Conservation (phyloP, 2,888 invertebrate species). For the Pheosia gnoma region DNA sequence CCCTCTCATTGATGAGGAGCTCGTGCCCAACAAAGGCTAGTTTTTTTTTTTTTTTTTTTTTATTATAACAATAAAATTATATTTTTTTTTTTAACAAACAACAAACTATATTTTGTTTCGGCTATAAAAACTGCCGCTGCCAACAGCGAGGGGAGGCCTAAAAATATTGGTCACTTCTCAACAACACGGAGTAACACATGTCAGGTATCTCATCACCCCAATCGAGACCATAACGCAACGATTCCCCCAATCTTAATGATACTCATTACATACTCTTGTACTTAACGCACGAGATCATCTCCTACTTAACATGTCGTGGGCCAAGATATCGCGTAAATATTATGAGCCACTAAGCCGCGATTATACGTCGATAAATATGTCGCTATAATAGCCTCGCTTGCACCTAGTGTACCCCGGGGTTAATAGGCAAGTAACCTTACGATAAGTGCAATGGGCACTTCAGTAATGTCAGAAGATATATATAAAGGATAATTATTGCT, state of each 20-base stretch:
- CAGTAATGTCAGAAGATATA: background rate
- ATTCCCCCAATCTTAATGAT: background rate
- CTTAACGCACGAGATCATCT: background rate
- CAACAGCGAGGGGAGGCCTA: no score
- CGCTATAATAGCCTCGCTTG: slow-evolving; percentile 18
- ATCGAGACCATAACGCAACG: background rate
- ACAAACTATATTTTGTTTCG: no score
- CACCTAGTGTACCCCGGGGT: slow-evolving; percentile 31
- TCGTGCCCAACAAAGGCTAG: no score
- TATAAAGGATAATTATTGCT: background rate
- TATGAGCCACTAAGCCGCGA: slow-evolving; percentile 34
- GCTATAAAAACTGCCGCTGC: no score
- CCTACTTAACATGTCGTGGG: background rate
- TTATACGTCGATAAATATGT: slow-evolving; percentile 30
- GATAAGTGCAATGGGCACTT: slow-evolving; percentile 41
- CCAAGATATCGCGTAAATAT: slow-evolving; percentile 26
- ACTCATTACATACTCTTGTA: background rate
- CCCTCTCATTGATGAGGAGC: no score
- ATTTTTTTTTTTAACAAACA: no score
- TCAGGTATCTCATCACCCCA: background rate
- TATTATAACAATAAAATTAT: no score
- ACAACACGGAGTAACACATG: no score
- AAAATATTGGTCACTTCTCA: no score
- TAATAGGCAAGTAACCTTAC: slow-evolving; percentile 50
- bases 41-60: no score